Evolutionary conservation across 2,797 vertebrate species (phyloP), one percentile per base, ranked within the genome.

Genomic region (Sparidentex hasta): DNA sequence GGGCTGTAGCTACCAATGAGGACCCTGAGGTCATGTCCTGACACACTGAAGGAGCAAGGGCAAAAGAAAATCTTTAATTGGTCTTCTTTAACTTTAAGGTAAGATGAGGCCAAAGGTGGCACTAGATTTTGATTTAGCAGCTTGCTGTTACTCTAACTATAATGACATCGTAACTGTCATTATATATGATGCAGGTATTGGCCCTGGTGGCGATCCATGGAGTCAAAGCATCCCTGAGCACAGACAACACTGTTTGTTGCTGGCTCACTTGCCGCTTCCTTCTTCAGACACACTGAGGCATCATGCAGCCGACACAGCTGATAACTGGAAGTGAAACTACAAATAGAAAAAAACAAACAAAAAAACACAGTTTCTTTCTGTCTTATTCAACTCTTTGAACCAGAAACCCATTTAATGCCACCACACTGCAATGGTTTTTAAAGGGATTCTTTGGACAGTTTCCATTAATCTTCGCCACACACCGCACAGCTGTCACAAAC

Each of bases 401-500:
- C 50, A 76, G 65, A 70, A 66, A 55, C 56, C 61, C 76, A 51
- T 81, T 84, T 82, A 84, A 81, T 82, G 83, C 63, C 72, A 65
- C 72, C 68, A 18, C 63, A 59, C 65, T 59, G 54, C 73, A 71
- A 76, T 43, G 33, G 62, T 83, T 86, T 78, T 83, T 78, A 76
- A 84, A 84, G 38, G 21, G 71, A 80, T 73, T 79, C 82, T 64
- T 44, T 48, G 69, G 76, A 82, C 81, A 70, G 48, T 86, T 86
- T 71, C 85, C 78, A 90, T 94, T 92, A 85, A 89, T 90, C 86
- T 83, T 62, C 27, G 17, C 86, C 74, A 81, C 78, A 84, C 68
- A 80, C 80, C 74, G 69, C 83, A 56, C 50, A 62, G 72, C 87
- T 87, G 85, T 90, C 89, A 85, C 83, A 80, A 72, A 85, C 72